Conservation (phyloP, 2,113 vertebrate genomes). For the Embiotoca jacksoni region DNA sequence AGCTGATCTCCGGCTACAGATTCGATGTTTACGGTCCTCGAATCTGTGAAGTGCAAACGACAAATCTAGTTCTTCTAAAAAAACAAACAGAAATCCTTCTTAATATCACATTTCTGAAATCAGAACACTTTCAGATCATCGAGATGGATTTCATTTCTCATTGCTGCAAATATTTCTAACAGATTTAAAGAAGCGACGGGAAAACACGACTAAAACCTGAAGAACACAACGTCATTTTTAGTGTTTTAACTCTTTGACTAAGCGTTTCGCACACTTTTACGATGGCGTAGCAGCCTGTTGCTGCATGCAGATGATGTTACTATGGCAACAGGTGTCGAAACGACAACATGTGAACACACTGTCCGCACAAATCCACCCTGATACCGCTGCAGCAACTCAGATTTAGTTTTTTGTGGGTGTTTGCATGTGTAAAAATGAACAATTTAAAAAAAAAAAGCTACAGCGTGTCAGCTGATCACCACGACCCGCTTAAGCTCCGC, state of each 20-base stretch:
- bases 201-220: too few relatives aligned
- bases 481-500: too few relatives aligned
- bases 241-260: not conserved
- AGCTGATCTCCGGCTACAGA: not conserved
- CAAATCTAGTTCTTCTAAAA: not conserved
- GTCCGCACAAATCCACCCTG: conserved; percentile 6
- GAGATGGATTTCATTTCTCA: not conserved
- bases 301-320: conserved; percentile 43
- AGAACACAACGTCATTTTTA: too few relatives aligned
- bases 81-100: not conserved
- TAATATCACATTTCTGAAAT: not conserved
- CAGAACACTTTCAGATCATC: too few relatives aligned
- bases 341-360: not conserved
- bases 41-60: too few relatives aligned
- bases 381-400: not conserved
- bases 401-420: not conserved
- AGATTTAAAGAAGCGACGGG: too few relatives aligned
- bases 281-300: conserved; percentile 10
- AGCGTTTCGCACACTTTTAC: not conserved
- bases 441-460: too few relatives aligned
- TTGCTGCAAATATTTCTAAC: not conserved
- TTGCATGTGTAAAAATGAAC: too few relatives aligned
- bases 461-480: too few relatives aligned
- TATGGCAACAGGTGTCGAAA: not conserved
- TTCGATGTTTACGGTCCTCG: not conserved